phyloP scores from a whole-genome alignment of 2,888 invertebrate species.

The Cosmorhoe ocellata region DNA sequence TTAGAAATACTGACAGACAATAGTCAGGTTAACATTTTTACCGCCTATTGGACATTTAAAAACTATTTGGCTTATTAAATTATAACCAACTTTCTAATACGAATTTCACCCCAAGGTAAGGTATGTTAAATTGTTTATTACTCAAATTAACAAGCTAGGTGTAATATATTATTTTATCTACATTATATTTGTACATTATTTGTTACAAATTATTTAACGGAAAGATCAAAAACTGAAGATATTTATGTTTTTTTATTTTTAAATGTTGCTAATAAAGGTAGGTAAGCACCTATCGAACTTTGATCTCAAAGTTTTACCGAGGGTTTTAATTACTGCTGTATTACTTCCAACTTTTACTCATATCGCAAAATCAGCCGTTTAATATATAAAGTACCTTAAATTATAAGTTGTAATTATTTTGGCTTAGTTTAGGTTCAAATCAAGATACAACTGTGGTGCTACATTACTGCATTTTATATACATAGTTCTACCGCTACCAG shows the following conservation, averaged over 20 bases:
- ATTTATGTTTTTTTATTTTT: neutral
- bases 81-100: neutral
- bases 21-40: neutral
- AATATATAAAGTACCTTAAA: neutral
- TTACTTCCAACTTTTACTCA: neutral
- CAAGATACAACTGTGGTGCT: constrained; percentile 20
- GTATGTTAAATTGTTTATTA: too few relatives aligned
- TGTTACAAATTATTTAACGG: constrained; percentile 13
- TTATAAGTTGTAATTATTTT: neutral
- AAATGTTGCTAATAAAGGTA: neutral
- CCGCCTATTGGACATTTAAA: constrained; percentile 3
- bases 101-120: too few relatives aligned
- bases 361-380: neutral
- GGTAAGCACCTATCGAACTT: neutral
- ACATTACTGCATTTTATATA: constrained; percentile 8
- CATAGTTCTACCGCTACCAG: constrained; percentile 1
- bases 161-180: constrained; percentile 7
- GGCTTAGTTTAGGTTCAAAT: constrained; percentile 6
- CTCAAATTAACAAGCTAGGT: constrained; percentile 31
- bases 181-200: constrained; percentile 30
- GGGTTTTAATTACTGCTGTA: neutral
- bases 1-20: neutral
- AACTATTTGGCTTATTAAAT: neutral
- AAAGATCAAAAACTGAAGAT: too few relatives aligned
- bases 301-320: constrained; percentile 11